These are phyloP conservation scores for Ophion obscuratus DNA, from an alignment of 2,888 invertebrate species.

Conservation along the genomic window DNA sequence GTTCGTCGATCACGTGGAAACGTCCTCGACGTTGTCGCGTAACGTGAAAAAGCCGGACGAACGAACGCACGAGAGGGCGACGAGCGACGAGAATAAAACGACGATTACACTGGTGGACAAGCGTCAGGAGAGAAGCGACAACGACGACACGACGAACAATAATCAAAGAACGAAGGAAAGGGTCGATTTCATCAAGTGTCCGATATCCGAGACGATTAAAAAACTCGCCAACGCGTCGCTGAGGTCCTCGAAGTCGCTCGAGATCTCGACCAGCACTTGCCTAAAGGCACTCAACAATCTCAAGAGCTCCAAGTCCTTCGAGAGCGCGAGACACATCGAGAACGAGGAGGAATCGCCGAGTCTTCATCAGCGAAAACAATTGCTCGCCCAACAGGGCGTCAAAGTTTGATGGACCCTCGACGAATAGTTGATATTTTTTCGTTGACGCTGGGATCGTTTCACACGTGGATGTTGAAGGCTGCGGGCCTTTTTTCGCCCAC, in stretches of 20 bases:
- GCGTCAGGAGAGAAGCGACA: constrained; percentile 25
- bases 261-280: constrained; percentile 77
- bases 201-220: constrained; percentile 82
- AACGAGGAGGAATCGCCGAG: constrained; percentile 81
- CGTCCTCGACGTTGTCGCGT: constrained; percentile 17
- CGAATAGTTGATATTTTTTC: not conserved
- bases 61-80: constrained; percentile 26
- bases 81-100: constrained; percentile 41
- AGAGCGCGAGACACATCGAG: constrained; percentile 71
- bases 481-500: too few species aligned
- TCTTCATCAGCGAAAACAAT: constrained; percentile 81
- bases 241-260: constrained; percentile 78
- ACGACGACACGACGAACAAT: constrained; percentile 48
- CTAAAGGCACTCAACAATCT: constrained; percentile 76
- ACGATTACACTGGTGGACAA: constrained; percentile 26
- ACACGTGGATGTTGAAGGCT: too few species aligned
- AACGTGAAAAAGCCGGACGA: constrained; percentile 28
- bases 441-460: too few species aligned
- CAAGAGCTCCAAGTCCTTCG: constrained; percentile 76
- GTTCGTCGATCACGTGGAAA: constrained; percentile 12
- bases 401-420: constrained; percentile 74
- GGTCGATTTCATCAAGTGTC: constrained; percentile 80
- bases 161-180: constrained; percentile 69
- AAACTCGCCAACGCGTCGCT: constrained; percentile 81
- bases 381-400: constrained; percentile 82